These are phyloP conservation scores for Danaus chrysippus DNA, from an alignment of 2,888 invertebrate species.

Conservation along the genomic window DNA sequence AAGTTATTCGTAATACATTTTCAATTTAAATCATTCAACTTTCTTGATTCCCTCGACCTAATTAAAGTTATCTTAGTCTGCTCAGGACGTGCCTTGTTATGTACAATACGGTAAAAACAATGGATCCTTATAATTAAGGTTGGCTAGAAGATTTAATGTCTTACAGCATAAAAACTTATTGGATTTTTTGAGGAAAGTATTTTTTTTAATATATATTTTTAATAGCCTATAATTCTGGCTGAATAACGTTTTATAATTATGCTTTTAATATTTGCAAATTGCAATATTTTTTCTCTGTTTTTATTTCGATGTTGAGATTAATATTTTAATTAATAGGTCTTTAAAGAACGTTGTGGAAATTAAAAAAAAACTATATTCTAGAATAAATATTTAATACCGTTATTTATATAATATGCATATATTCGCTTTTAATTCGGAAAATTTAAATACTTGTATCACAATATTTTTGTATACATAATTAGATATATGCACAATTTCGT, in stretches of 20 bases:
- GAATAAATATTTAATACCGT: no score
- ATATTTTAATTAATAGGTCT: no score
- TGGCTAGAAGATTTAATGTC: not conserved
- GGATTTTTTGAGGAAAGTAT: not conserved
- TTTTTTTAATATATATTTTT: not conserved
- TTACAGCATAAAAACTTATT: not conserved
- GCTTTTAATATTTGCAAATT: no score
- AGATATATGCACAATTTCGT: no score
- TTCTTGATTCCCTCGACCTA: constrained; percentile 21
- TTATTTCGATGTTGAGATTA: no score
- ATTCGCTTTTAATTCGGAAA: no score
- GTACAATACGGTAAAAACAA: constrained; percentile 16
- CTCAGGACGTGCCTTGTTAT: constrained; percentile 21
- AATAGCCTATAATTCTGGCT: not conserved
- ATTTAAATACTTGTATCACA: no score
- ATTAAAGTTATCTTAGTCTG: constrained; percentile 24
- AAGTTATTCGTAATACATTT: not conserved
- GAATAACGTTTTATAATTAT: constrained; percentile 2
- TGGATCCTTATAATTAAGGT: constrained; percentile 13
- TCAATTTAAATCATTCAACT: not conserved
- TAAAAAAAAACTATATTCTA: no score
- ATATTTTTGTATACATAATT: no score
- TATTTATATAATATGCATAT: no score
- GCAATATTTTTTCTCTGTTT: no score
- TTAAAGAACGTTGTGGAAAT: no score